Evolutionary conservation across 2,888 invertebrate genomes (phyloP).

Genomic region (Caradrina clavipalpis): DNA sequence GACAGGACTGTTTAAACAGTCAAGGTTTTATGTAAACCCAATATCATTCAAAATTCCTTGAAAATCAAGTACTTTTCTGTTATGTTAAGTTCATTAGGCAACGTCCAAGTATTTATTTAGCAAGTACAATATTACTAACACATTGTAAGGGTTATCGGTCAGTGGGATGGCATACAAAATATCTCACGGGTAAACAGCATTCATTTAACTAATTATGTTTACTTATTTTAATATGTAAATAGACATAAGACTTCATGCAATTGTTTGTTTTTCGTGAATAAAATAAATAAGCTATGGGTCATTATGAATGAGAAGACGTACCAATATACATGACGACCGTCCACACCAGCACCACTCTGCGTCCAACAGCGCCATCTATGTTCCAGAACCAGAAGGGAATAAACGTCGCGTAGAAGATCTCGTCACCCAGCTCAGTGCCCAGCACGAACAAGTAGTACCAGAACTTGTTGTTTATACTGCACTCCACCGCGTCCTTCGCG

Average conservation of each 20-base stretch:
- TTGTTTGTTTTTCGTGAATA: no score
- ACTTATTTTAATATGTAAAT: no score
- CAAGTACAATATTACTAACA: not conserved
- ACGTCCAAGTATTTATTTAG: not conserved
- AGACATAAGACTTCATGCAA: no score
- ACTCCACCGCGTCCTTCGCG: slow-evolving; percentile 81
- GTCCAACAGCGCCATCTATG: slow-evolving; percentile 96
- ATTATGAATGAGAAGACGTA: slow-evolving; percentile 73
- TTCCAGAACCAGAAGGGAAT: slow-evolving; percentile 99
- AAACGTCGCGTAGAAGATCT: slow-evolving; percentile 97
- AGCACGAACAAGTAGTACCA: slow-evolving; percentile 96
- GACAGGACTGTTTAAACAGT: no score
- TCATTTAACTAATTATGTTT: not conserved
- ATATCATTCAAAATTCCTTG: not conserved
- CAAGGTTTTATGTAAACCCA: not conserved
- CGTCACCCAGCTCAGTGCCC: slow-evolving; percentile 97
- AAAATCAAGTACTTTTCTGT: no score
- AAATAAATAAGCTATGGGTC: no score
- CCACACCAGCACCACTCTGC: slow-evolving; percentile 96
- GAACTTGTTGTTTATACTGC: slow-evolving; percentile 93
- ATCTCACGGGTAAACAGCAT: not conserved
- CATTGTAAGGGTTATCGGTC: not conserved
- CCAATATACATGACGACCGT: slow-evolving; percentile 96
- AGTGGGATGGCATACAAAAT: not conserved
- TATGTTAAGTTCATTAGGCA: not conserved